Conservation (phyloP, 2,888 invertebrate species). For the Oligia fasciuncula region DNA sequence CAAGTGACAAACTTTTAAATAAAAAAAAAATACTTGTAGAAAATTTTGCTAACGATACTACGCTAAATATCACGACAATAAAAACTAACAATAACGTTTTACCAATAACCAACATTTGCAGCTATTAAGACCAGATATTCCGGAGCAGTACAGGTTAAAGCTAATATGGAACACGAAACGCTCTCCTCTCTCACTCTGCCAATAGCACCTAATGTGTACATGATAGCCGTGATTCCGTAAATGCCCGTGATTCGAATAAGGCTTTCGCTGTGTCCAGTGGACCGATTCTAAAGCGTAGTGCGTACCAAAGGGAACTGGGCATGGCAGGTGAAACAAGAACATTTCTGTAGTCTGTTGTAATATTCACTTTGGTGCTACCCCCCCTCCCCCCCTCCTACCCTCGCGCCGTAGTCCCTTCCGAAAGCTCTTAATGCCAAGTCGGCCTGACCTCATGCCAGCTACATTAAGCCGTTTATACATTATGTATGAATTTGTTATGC, state of each 20-base stretch:
- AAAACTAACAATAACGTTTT: slow-evolving; percentile 32
- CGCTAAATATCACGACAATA: neutral
- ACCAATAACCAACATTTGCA: slow-evolving; percentile 5
- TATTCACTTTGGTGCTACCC: slow-evolving; percentile 86
- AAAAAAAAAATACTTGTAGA: slow-evolving; percentile 4
- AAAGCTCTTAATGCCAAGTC: slow-evolving; percentile 89
- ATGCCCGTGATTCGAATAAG: slow-evolving; percentile 45
- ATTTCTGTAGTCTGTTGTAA: slow-evolving; percentile 86
- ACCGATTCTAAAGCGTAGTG: slow-evolving; percentile 48
- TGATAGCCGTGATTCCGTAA: slow-evolving; percentile 55
- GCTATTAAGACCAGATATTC: slow-evolving; percentile 39
- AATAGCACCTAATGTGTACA: slow-evolving; percentile 53
- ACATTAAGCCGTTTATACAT: slow-evolving; percentile 90
- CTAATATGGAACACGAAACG: slow-evolving; percentile 52
- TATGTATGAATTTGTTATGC: slow-evolving; percentile 90
- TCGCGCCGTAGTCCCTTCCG: slow-evolving; percentile 77
- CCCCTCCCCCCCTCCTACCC: slow-evolving; percentile 71
- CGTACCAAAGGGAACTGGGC: slow-evolving; percentile 53
- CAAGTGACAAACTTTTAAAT: neutral
- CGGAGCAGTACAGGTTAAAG: slow-evolving; percentile 31
- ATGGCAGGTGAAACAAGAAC: slow-evolving; percentile 69
- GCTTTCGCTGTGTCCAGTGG: slow-evolving; percentile 54
- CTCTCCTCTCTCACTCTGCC: slow-evolving; percentile 22
- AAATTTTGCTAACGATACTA: neutral
- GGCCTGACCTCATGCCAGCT: slow-evolving; percentile 89